phyloP scores from a whole-genome alignment of 2,888 invertebrate genomes.

The Yponomeuta sedellus region DNA sequence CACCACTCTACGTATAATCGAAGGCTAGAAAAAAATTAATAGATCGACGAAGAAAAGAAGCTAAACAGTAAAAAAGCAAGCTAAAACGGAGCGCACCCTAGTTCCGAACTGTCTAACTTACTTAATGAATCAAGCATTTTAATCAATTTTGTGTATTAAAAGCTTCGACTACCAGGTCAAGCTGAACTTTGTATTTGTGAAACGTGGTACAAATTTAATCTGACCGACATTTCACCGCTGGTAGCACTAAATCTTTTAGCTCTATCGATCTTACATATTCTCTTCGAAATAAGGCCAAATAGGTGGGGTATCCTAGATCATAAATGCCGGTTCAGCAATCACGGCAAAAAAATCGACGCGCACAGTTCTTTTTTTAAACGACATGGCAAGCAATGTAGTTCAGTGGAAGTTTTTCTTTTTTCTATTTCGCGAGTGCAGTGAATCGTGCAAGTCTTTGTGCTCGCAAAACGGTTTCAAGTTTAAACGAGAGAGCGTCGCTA shows the following conservation, averaged over 20 bases:
- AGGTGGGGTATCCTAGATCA: slow-evolving; percentile 20
- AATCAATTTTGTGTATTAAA: background rate
- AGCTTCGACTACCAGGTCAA: background rate
- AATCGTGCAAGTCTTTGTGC: slow-evolving; percentile 30
- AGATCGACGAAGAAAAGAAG: too few relatives aligned
- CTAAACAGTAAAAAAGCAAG: too few relatives aligned
- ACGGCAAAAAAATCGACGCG: background rate
- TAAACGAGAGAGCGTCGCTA: slow-evolving; percentile 13
- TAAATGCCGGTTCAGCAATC: slow-evolving; percentile 17
- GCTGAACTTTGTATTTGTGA: background rate
- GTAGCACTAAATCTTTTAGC: slow-evolving; percentile 30
- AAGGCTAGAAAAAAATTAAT: too few relatives aligned
- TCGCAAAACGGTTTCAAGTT: slow-evolving; percentile 30
- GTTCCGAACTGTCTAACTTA: too few relatives aligned
- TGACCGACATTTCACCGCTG: slow-evolving; percentile 29
- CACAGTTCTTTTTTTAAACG: slow-evolving; percentile 10
- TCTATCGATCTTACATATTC: slow-evolving; percentile 30
- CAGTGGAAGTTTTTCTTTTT: slow-evolving; percentile 25
- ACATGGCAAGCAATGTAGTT: slow-evolving; percentile 4
- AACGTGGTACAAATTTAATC: slow-evolving; percentile 21
- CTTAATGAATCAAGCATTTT: too few relatives aligned
- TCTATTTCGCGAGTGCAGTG: slow-evolving; percentile 26
- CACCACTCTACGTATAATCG: too few relatives aligned
- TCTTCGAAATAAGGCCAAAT: slow-evolving; percentile 21
- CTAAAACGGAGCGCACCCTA: too few relatives aligned